Evolutionary conservation across 2,113 vertebrate genomes (phyloP), one percentile per base, ranked within the genome.

Genomic region (Hystrix cristata): DNA sequence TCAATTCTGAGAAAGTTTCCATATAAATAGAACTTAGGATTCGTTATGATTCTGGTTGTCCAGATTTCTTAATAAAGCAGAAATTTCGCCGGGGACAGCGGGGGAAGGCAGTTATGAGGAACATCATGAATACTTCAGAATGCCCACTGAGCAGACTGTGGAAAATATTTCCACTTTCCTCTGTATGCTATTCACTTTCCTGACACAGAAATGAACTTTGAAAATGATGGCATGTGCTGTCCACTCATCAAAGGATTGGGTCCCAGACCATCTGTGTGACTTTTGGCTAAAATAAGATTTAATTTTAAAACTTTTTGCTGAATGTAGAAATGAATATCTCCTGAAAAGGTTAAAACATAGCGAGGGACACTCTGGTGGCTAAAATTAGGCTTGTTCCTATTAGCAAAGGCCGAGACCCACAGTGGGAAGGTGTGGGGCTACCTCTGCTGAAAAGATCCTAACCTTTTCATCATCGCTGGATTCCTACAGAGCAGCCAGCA

Each of bases 371-470:
- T 46, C 87, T 74, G 46, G 72, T 94, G 23, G 55, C 92, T 98
- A 95, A 96, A 96, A 90, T 92, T 94, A 96, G 72, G 25, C 87
- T 85, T 87, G 19, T 59, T 89, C 65, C 85, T 69, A 82, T 94
- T 84, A 97, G 64, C 31, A 92, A 93, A 96, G 80, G 80, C 69
- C 90, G 94, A n/a, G 65, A 18, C 69, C 43, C 23, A 13, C 4
- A 25, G 16, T 15, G 84, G 38, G 29, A 31, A 95, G 65, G 31
- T 48, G 31, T 3, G 23, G 34, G 97, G 38, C 79, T 0, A 3
- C 15, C 59, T 96, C 95, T 79, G 76, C 46, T 43, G 25, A 81
- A 93, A 97, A 94, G 16, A 96, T 38, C 12, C 72, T 95, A 87
- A 48, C 38, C 87, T 76, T 74, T 98, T 96, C 57, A 83, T 86